Evolutionary conservation across 2,888 invertebrate genomes (phyloP), one percentile per base, ranked within the genome.

Genomic region (Drosophila acutilabella): DNA sequence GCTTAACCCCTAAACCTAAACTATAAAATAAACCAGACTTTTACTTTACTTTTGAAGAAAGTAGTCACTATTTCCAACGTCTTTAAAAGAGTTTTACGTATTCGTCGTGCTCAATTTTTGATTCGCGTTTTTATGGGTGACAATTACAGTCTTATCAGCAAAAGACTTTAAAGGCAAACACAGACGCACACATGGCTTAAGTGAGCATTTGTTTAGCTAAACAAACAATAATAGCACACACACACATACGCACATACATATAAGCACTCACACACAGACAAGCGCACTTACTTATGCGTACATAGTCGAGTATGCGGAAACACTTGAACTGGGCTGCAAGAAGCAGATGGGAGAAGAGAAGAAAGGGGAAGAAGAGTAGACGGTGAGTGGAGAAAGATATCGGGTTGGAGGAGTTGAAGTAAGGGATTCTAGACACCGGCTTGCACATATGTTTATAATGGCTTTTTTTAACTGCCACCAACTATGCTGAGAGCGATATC

Each of bases 391-490:
- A 18, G 16, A 13, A 13, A 36, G 36, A 36, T 30, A 30, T 8
- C 30, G 30, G 14, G 2, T 26, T 2, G 7, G 3, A 38, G 51
- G 4, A 13, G 13, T 4, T 2, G 13, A 14, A 33, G 38, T 10
- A 26, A 26, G 11, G 23, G 2, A 36, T 20, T 42, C 38, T 18
- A 38, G 45, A 10, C 53, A 56, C 42, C 61, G 56, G 41, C 41
- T 78, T 54, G 60, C 80, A 89, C 89, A 85, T 88, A 85, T 85
- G 85, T 70, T 89, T 82, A 72, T 89, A 85, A 85, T 89, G 88
- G 78, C 68, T 69, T 78, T 86, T 89, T 80, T 70, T 85, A 82
- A 85, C 85, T 66, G 86, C 80, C 85, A 64, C 54, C 73, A 73
- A 73, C 62, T 64, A 57, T 53, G 68, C 67, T 41, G 50, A 30